Conservation (phyloP, 2,888 invertebrate species). For the Ectropis crepuscularia region DNA sequence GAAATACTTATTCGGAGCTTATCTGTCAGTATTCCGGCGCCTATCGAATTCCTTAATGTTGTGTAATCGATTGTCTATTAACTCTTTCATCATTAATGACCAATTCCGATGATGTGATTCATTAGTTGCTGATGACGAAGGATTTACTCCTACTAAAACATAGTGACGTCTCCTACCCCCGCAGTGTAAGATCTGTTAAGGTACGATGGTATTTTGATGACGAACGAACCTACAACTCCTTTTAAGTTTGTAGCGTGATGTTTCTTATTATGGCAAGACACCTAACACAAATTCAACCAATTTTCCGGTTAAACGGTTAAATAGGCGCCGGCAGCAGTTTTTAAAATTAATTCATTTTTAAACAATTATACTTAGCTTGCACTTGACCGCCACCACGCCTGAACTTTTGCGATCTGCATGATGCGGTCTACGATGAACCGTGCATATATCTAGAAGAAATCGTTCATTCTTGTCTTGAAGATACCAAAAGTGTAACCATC, state of each 20-base stretch:
- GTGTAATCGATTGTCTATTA: slow-evolving; percentile 22
- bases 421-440: no score
- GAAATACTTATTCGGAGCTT: slow-evolving; percentile 1
- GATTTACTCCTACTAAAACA: slow-evolving; percentile 32
- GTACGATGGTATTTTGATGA: slow-evolving; percentile 11
- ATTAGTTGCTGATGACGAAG: slow-evolving; percentile 32
- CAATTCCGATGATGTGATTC: slow-evolving; percentile 28
- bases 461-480: no score
- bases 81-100: slow-evolving; percentile 21
- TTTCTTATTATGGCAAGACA: no score
- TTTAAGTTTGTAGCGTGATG: not conserved
- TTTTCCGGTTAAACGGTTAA: no score
- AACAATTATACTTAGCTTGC: no score
- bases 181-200: slow-evolving; percentile 29
- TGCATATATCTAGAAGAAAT: no score
- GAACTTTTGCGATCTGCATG: no score
- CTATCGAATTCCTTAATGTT: slow-evolving; percentile 22
- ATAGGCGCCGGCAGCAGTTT: no score
- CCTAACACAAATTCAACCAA: no score
- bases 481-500: no score
- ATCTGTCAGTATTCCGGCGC: slow-evolving; percentile 4
- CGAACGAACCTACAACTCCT: slow-evolving; percentile 4
- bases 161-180: slow-evolving; percentile 31
- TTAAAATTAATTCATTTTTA: no score
- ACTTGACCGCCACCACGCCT: no score